Evolutionary conservation across 2,797 vertebrate genomes (phyloP).

Genomic region (Channa striata): DNA sequence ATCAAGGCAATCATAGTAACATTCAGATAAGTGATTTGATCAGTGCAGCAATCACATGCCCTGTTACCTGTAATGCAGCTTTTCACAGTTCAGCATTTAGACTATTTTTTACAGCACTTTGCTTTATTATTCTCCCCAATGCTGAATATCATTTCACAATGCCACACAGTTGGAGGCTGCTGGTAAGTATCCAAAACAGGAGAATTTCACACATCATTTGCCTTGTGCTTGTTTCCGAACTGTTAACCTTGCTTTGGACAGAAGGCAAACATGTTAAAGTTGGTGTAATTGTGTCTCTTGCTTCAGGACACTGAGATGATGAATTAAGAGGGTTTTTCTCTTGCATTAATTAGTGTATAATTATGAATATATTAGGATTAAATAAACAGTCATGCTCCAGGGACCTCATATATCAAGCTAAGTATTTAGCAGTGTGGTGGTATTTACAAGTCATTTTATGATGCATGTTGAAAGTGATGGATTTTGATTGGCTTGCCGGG

Average conservation of each 20-base stretch:
- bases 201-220: constrained; percentile 75
- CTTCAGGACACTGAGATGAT: constrained; percentile 79
- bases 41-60: constrained; percentile 23
- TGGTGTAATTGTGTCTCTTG: constrained; percentile 80
- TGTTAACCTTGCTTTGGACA: constrained; percentile 77
- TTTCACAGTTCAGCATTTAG: constrained; percentile 24
- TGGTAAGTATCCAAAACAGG: constrained; percentile 50
- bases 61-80: constrained; percentile 24
- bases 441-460: constrained; percentile 68
- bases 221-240: constrained; percentile 65
- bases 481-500: constrained; percentile 51
- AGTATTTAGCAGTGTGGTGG: constrained; percentile 65
- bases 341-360: constrained; percentile 83
- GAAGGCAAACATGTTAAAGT: constrained; percentile 79
- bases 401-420: constrained; percentile 72
- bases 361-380: constrained; percentile 84
- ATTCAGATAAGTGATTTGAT: constrained; percentile 17
- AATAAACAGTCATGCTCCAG: constrained; percentile 78
- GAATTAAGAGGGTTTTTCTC: constrained; percentile 78
- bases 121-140: constrained; percentile 13
- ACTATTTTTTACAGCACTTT: constrained; percentile 8
- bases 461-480: constrained; percentile 51
- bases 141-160: constrained; percentile 37
- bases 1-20: not conserved
- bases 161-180: constrained; percentile 62